Percentiles rank a stretch among this genome's conserved stretches.
Conservation (phyloP, 2,797 vertebrate genomes). For the Clamator glandarius region DNA sequence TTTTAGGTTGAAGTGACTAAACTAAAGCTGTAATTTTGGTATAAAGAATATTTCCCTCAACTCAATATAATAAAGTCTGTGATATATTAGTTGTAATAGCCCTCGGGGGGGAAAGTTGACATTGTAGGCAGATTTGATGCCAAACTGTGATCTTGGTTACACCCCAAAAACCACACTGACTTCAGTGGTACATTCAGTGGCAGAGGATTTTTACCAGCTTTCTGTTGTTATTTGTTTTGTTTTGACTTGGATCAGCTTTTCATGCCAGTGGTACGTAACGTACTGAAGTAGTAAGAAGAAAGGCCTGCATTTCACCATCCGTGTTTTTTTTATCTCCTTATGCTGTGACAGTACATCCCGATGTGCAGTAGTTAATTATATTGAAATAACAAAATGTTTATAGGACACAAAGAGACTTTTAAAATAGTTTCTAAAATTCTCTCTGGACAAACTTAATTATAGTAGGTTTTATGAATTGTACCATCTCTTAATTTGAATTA, state of each 20-base stretch:
- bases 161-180: neutral
- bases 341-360: neutral
- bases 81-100: neutral
- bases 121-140: neutral
- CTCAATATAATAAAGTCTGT: neutral
- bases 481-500: neutral
- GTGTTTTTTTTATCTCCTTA: neutral
- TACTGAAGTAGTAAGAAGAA: neutral
- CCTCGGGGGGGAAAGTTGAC: neutral
- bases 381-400: neutral
- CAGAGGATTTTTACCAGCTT: neutral
- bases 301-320: neutral
- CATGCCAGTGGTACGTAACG: neutral
- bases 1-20: neutral
- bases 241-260: neutral
- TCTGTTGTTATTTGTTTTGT: neutral
- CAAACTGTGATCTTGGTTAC: slow-evolving; percentile 2
- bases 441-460: neutral
- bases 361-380: neutral
- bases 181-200: neutral
- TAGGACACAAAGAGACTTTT: neutral
- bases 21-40: neutral
- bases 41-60: neutral
- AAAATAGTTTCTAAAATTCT: neutral
- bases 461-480: neutral